Base-by-base conservation (phyloP, 1,140 invertebrate species). In the Cydia fagiglandana region DNA sequence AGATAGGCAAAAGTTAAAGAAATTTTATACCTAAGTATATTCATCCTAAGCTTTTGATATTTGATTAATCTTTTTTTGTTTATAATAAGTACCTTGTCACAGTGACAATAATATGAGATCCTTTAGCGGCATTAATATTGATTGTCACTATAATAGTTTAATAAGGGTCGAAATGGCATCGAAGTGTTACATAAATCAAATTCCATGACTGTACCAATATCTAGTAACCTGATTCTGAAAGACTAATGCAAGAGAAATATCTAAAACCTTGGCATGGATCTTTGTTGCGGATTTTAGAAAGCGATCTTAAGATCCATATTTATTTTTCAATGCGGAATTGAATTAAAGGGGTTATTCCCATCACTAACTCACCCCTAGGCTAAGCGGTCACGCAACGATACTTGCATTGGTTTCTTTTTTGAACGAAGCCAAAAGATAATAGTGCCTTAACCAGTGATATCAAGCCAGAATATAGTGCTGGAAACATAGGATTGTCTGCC, bases 391-490 rank as follows among this genome's bases (percentile, higher is more conserved):
- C 66, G 66, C 66, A 45, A 45, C 41, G 47, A 41, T 38, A 50
- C 70, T 30, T 70, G 6, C 30, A 17, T 70, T 70, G 66, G 66
- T 70, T 70, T 70, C 66, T 70, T 34, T 17, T 70, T 4, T n/a
- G 47, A 53, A 6, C 20, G n/a, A 47, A 53, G 24, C 50, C 28
- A 74, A 74, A 64, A 24, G 10, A 61, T 30, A 53, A 74, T 64
- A 61, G 73, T 74, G 73, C 73, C 73, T 74, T 74, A 74, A 53
- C n/a, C 15, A 56, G 73, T 74, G 73, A 74, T 61, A 64, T 28
- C 24, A 74, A 17, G 20, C 20, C 15, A 56, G 15, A 74, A 34
- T 17, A 6, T 38, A 61, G 53, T 61, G 73, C 24, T 64, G 28
- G 34, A 73, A 53, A 12, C 34, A 12, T 50, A 73, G 73, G 73